Evolutionary conservation across 1,140 invertebrate genomes (phyloP).

Genomic region (Batillaria attramentaria): DNA sequence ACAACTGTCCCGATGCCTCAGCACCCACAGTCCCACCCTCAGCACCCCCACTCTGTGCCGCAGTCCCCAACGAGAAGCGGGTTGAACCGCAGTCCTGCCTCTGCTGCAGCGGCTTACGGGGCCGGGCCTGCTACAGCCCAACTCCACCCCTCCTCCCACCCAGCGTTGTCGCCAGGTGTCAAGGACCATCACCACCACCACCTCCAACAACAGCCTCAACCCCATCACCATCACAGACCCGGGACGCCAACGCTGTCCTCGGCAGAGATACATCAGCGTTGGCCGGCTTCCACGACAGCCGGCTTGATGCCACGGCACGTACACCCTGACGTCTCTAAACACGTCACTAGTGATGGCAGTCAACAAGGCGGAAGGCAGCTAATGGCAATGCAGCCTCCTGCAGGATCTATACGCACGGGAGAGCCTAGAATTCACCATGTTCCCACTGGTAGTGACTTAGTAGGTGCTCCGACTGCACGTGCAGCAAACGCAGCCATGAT

Average conservation of each 20-base stretch:
- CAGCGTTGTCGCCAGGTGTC: slow-evolving; percentile 4
- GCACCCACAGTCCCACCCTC: background rate
- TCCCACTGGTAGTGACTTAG: background rate
- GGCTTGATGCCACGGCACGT: background rate
- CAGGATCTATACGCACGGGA: slow-evolving; percentile 23
- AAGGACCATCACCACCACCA: background rate
- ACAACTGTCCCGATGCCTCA: background rate
- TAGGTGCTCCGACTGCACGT: too few relatives aligned
- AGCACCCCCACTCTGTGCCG: background rate
- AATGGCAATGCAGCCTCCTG: slow-evolving; percentile 18
- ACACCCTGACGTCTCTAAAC: background rate
- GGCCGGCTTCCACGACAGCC: background rate
- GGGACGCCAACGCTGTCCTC: background rate
- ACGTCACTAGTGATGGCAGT: background rate
- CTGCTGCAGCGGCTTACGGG: background rate
- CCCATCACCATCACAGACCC: background rate
- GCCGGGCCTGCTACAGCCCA: background rate
- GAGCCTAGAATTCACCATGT: slow-evolving; percentile 11
- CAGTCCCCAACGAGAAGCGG: background rate
- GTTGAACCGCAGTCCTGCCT: background rate
- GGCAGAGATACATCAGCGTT: background rate
- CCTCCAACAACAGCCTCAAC: background rate
- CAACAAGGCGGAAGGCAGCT: background rate
- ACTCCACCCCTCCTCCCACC: slow-evolving; percentile 15
- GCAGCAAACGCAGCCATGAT: background rate